Evolutionary conservation across 2,888 invertebrate species (phyloP).

Genomic region (Yponomeuta malinellus): DNA sequence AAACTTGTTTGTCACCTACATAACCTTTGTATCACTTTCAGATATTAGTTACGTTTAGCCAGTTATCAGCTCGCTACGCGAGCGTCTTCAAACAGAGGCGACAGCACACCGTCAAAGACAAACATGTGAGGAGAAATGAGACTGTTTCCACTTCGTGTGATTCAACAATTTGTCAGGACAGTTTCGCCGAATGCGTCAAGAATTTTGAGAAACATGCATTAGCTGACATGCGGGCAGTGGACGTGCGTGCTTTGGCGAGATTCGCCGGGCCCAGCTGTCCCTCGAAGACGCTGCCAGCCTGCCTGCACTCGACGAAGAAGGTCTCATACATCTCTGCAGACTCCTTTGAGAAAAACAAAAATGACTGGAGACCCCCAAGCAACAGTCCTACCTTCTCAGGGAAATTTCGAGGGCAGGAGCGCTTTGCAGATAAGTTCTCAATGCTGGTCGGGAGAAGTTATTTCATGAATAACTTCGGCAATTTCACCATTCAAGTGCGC

Average conservation of each 20-base stretch:
- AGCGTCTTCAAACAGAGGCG: constrained; percentile 63
- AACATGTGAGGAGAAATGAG: constrained; percentile 54
- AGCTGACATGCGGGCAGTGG: constrained; percentile 51
- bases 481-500: constrained; percentile 74
- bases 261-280: constrained; percentile 33
- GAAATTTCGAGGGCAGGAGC: constrained; percentile 36
- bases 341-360: constrained; percentile 62
- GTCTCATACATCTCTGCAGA: constrained; percentile 55
- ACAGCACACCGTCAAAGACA: constrained; percentile 45
- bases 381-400: constrained; percentile 31
- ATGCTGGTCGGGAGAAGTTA: not conserved
- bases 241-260: constrained; percentile 41
- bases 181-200: constrained; percentile 53
- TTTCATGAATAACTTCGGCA: constrained; percentile 20
- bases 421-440: constrained; percentile 23
- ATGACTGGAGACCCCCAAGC: constrained; percentile 41
- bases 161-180: constrained; percentile 56
- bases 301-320: constrained; percentile 41
- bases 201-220: constrained; percentile 65
- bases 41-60: constrained; percentile 72
- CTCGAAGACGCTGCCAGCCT: constrained; percentile 28
- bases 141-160: constrained; percentile 36
- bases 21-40: constrained; percentile 62
- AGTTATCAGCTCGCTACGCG: constrained; percentile 63
- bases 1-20: constrained; percentile 48